Percentiles rank a stretch among this genome's conserved stretches.
phyloP scores from a whole-genome alignment of 2,113 vertebrate species.

The Sander lucioperca region DNA sequence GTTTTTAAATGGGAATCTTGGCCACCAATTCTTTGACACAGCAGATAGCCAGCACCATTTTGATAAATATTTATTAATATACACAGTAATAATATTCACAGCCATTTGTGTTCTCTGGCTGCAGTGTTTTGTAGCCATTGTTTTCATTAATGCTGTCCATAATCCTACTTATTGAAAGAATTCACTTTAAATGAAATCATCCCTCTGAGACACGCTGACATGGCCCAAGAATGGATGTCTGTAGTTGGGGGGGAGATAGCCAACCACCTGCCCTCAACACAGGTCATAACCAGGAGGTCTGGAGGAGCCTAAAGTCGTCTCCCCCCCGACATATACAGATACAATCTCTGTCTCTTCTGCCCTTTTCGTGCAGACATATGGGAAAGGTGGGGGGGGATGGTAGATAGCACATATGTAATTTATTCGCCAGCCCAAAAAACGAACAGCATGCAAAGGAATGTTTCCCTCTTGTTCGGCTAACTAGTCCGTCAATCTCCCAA shows the following conservation, averaged over 20 bases:
- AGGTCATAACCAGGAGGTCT: conserved; percentile 57
- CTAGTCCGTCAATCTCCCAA: conserved; percentile 4
- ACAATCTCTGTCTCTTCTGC: not conserved
- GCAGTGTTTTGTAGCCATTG: not conserved
- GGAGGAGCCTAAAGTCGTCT: conserved; percentile 16
- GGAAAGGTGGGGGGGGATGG: conserved; percentile 16
- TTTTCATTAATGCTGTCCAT: not conserved
- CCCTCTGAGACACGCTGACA: conserved; percentile 3
- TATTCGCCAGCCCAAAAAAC: conserved; percentile 21
- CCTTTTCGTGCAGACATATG: conserved; percentile 46
- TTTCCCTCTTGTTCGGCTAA: conserved; percentile 23
- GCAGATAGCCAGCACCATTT: not conserved
- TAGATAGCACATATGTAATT: conserved; percentile 51
- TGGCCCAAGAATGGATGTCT: not conserved
- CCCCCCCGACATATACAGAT: conserved; percentile 2
- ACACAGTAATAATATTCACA: not conserved
- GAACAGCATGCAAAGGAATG: conserved; percentile 56
- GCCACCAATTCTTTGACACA: not conserved
- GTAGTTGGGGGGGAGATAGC: conserved; percentile 19
- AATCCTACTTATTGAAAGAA: not conserved
- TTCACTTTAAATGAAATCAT: conserved; percentile 1
- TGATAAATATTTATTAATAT: not conserved
- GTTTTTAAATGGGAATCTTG: not conserved
- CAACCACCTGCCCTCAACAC: conserved; percentile 65
- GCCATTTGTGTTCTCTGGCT: not conserved